phyloP scores from a whole-genome alignment of 2,797 vertebrate genomes.

The Hemibagrus guttatus region DNA sequence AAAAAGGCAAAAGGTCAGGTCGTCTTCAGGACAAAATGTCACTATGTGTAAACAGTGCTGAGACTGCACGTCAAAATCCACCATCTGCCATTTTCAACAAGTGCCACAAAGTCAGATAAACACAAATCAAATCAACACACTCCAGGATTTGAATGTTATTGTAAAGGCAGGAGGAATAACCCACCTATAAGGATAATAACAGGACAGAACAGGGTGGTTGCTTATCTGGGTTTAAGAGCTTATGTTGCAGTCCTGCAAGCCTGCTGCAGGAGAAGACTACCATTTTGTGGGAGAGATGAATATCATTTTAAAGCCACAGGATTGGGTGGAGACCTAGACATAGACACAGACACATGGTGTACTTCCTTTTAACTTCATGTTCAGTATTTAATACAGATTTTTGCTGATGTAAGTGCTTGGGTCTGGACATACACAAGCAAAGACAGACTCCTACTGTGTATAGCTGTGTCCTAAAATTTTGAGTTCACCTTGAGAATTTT shows the following conservation, averaged over 20 bases:
- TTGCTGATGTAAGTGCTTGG: background rate
- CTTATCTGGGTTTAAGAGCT: slow-evolving; percentile 32
- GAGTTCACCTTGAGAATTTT: background rate
- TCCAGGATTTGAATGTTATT: slow-evolving; percentile 24
- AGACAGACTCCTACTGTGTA: background rate
- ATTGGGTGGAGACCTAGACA: slow-evolving; percentile 1
- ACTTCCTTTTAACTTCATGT: background rate
- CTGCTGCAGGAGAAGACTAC: slow-evolving; percentile 7
- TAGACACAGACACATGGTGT: background rate
- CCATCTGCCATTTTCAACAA: slow-evolving; percentile 16
- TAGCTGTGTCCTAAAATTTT: background rate
- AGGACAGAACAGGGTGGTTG: slow-evolving; percentile 8
- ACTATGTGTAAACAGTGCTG: slow-evolving; percentile 14
- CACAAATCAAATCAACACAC: slow-evolving; percentile 29
- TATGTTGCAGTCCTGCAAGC: slow-evolving; percentile 13
- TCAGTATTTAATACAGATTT: background rate
- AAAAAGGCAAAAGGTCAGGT: slow-evolving; percentile 37
- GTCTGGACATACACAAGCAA: background rate
- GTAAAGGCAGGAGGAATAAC: slow-evolving; percentile 19
- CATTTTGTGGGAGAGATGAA: slow-evolving; percentile 41
- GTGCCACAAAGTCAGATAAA: slow-evolving; percentile 13
- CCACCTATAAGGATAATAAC: slow-evolving; percentile 22
- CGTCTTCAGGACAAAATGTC: slow-evolving; percentile 7
- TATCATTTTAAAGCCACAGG: slow-evolving; percentile 41
- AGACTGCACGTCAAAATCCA: slow-evolving; percentile 15